Percentiles rank a stretch among this genome's conserved stretches.
phyloP scores from a whole-genome alignment of 2,797 vertebrate species.

The Acrossocheilus wenchowensis region DNA sequence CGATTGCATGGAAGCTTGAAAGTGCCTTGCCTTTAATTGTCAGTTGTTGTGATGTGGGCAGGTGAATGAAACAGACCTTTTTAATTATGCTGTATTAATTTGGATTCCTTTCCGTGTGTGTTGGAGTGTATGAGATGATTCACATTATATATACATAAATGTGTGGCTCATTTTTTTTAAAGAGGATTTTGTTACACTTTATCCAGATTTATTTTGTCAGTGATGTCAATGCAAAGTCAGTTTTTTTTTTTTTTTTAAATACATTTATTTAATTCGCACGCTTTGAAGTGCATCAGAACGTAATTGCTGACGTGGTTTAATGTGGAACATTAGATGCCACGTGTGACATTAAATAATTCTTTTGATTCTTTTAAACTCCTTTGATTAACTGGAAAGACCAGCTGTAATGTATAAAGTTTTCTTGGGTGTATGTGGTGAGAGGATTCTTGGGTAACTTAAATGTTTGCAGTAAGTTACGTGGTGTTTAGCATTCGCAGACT shows the following conservation, averaged over 20 bases:
- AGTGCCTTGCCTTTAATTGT: neutral
- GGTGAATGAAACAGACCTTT: neutral
- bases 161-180: neutral
- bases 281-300: neutral
- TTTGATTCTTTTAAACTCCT: neutral
- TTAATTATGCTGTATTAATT: neutral
- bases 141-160: neutral
- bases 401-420: neutral
- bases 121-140: too few relatives aligned
- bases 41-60: neutral
- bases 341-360: neutral
- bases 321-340: neutral
- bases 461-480: neutral
- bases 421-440: neutral
- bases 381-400: constrained; percentile 6
- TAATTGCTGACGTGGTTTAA: too few relatives aligned
- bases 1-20: neutral
- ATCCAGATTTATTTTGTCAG: neutral
- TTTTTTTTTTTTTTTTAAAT: neutral
- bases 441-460: neutral
- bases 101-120: neutral
- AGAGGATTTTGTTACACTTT: neutral
- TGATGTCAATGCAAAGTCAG: neutral
- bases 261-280: neutral
- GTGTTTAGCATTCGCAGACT: neutral